These are phyloP conservation scores for Ormyrus nitidulus DNA, from an alignment of 2,888 invertebrate genomes.

Conservation along the genomic window DNA sequence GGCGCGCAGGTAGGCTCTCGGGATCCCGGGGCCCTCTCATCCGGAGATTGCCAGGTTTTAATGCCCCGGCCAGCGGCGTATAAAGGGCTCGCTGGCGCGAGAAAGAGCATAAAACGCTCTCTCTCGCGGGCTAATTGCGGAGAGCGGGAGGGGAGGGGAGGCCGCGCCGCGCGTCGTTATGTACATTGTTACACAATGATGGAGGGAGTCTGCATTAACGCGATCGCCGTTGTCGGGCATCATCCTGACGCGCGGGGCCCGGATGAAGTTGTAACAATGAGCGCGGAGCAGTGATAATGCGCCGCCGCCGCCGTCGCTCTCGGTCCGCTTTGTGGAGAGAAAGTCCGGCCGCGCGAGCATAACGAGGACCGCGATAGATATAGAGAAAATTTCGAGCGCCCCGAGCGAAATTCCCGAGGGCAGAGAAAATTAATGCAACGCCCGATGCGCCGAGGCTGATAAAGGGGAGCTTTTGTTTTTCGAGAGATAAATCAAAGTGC, in stretches of 20 bases:
- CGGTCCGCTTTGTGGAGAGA: constrained; percentile 32
- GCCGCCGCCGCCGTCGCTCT: constrained; percentile 9
- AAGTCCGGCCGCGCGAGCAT: not conserved
- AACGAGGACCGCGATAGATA: constrained; percentile 14
- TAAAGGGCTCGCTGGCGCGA: constrained; percentile 26
- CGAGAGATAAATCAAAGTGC: too few relatives aligned
- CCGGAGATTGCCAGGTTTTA: constrained; percentile 23
- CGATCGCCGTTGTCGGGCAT: constrained; percentile 19
- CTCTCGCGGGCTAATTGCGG: constrained; percentile 46
- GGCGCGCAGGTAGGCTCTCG: too few relatives aligned
- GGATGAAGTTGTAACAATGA: constrained; percentile 65
- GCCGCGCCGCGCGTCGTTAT: constrained; percentile 36
- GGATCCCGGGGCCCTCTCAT: not conserved
- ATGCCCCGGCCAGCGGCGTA: constrained; percentile 12
- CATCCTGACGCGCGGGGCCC: constrained; percentile 23
- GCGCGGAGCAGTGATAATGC: constrained; percentile 64
- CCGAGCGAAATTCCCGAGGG: constrained; percentile 30
- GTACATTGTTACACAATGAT: constrained; percentile 50
- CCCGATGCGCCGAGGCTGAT: too few relatives aligned
- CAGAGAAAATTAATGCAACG: constrained; percentile 31
- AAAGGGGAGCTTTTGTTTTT: too few relatives aligned
- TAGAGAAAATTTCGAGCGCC: constrained; percentile 47
- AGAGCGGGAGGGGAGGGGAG: not conserved
- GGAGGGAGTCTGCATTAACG: constrained; percentile 35
- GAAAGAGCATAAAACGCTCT: constrained; percentile 39